Percentiles rank a stretch among this genome's conserved stretches.
Evolutionary conservation across 2,797 vertebrate genomes (phyloP).

Genomic region (Tangara arthus): DNA sequence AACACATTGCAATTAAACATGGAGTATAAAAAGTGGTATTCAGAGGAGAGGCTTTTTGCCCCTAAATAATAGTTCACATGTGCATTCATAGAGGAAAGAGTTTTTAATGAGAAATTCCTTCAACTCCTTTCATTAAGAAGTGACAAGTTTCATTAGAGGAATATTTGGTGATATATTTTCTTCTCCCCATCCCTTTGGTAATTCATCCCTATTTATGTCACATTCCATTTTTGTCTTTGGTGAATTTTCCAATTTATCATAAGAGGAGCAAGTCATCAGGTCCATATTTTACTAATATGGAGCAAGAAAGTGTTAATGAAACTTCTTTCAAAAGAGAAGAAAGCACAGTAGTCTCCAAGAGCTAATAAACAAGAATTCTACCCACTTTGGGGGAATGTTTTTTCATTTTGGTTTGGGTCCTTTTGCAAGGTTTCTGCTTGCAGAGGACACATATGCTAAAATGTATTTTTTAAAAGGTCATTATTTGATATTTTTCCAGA

Average conservation of each 20-base stretch:
- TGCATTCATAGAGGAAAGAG: not conserved
- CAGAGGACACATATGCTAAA: not conserved
- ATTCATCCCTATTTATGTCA: not conserved
- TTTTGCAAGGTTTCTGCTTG: not conserved
- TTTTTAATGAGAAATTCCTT: slow-evolving; percentile 27
- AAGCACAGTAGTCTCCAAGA: not conserved
- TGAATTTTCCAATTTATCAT: not conserved
- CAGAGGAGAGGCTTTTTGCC: not conserved
- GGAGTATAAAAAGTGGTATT: not conserved
- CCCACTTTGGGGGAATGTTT: not conserved
- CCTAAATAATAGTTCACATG: not conserved
- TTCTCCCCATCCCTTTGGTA: not conserved
- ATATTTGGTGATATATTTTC: not conserved
- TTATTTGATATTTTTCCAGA: not conserved
- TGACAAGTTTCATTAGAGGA: slow-evolving; percentile 29
- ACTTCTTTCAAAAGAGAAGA: not conserved
- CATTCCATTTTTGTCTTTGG: not conserved
- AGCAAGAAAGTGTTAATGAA: not conserved
- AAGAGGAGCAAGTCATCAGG: not conserved
- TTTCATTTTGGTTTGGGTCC: not conserved
- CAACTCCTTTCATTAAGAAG: not conserved
- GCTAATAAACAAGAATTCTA: not conserved
- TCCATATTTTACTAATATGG: not conserved
- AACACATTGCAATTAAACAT: not conserved
- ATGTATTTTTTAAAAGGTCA: not conserved